These are phyloP conservation scores for Teinopalpus imperialis DNA, from an alignment of 2,888 invertebrate genomes.

Conservation along the genomic window DNA sequence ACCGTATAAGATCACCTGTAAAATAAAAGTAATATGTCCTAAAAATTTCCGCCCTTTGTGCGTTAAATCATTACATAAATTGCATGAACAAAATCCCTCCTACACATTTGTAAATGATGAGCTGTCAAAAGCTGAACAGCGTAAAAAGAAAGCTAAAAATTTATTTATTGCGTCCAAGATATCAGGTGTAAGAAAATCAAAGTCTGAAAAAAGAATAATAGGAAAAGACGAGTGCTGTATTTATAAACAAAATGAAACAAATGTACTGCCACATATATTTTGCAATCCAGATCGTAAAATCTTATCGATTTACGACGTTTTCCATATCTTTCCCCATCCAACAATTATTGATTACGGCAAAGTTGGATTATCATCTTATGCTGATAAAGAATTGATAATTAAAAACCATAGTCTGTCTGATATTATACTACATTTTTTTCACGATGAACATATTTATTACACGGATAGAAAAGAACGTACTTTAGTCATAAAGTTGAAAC, in stretches of 20 bases:
- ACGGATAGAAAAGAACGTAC: conserved; percentile 44
- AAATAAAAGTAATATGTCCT: conserved; percentile 46
- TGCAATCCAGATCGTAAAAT: conserved; percentile 38
- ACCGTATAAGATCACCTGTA: conserved; percentile 45
- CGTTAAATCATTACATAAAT: conserved; percentile 60
- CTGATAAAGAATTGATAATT: conserved; percentile 48
- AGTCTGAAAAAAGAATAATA: conserved; percentile 40
- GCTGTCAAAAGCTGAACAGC: conserved; percentile 36
- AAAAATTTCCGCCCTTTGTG: conserved; percentile 34
- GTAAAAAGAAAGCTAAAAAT: conserved; percentile 41
- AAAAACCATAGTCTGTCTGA: conserved; percentile 56
- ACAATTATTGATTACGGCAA: conserved; percentile 57
- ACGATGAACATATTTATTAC: conserved; percentile 49
- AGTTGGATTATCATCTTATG: conserved; percentile 55
- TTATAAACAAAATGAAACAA: conserved; percentile 29
- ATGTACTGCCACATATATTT: conserved; percentile 38
- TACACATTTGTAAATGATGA: conserved; percentile 57
- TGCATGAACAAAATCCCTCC: conserved; percentile 46
- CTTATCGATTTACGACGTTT: conserved; percentile 48
- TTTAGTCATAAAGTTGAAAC: conserved; percentile 45
- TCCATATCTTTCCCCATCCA: conserved; percentile 53
- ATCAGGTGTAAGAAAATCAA: conserved; percentile 34
- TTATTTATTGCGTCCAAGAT: conserved; percentile 48
- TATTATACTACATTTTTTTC: conserved; percentile 45
- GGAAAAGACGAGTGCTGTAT: conserved; percentile 46